Conservation (phyloP, 2,113 vertebrate genomes). For the Plecturocebus donacophilus region DNA sequence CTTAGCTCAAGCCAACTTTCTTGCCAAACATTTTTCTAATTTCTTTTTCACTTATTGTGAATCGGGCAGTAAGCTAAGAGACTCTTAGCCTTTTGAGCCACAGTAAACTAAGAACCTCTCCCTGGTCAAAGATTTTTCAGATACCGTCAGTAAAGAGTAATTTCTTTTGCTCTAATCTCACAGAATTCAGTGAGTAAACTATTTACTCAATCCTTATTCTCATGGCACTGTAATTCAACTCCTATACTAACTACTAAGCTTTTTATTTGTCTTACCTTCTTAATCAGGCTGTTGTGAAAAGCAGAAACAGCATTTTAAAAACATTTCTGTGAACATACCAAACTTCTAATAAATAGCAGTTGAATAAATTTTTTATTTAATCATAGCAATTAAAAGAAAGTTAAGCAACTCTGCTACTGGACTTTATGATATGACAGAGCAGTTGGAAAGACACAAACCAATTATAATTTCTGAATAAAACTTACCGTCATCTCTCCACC, state of each 20-base stretch:
- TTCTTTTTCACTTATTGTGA: not conserved
- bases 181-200: not conserved
- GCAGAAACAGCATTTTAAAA: constrained; percentile 11
- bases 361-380: constrained; percentile 9
- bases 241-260: not conserved
- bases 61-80: too few relatives aligned
- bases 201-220: not conserved
- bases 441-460: not conserved
- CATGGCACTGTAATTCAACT: not conserved
- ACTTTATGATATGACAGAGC: constrained; percentile 14
- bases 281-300: constrained; percentile 4
- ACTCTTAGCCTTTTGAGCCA: too few relatives aligned
- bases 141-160: not conserved
- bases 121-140: constrained; percentile 23
- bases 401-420: not conserved
- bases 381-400: not conserved
- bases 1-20: not conserved
- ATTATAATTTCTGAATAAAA: constrained; percentile 58
- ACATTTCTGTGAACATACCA: not conserved
- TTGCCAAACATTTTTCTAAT: constrained; percentile 25
- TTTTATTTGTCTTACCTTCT: not conserved
- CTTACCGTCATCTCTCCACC: constrained; percentile 99
- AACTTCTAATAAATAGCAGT: not conserved
- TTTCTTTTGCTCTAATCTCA: not conserved
- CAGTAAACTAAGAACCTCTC: too few relatives aligned